A percentile compares a stretch with the other conserved stretches of the same genome.
Evolutionary conservation across 1,140 invertebrate genomes (phyloP).

Genomic region (Cyphomyrmex costatus): DNA sequence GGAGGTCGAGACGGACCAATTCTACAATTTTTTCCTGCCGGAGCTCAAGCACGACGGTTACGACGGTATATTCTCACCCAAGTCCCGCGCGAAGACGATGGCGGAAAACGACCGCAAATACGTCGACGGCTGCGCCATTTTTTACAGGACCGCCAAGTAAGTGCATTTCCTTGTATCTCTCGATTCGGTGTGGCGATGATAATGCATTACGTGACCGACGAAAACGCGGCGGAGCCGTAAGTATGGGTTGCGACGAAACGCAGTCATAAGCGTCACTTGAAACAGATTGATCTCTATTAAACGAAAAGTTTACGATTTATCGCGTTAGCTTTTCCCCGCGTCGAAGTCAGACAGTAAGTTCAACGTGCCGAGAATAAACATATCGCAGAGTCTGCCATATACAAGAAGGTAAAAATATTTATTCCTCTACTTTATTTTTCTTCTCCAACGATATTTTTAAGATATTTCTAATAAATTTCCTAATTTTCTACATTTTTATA

Average conservation of each 20-base stretch:
- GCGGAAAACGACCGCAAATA: slow-evolving; percentile 97
- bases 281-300: slow-evolving; percentile 10
- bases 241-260: neutral
- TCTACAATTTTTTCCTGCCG: slow-evolving; percentile 98
- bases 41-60: slow-evolving; percentile 97
- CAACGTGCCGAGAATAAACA: neutral
- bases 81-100: slow-evolving; percentile 99
- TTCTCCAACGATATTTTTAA: neutral
- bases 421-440: neutral
- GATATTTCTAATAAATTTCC: neutral
- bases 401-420: neutral
- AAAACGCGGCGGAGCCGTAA: neutral
- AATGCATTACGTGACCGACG: neutral
- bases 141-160: slow-evolving; percentile 98
- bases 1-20: slow-evolving; percentile 99
- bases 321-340: neutral
- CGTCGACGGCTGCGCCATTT: slow-evolving; percentile 99
- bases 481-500: slow-evolving; percentile 12
- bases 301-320: slow-evolving; percentile 22
- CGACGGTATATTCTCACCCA: slow-evolving; percentile 99
- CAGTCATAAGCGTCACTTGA: slow-evolving; percentile 8
- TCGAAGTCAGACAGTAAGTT: neutral
- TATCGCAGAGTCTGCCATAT: neutral
- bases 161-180: slow-evolving; percentile 79
- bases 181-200: neutral